Conservation (phyloP, 2,797 vertebrate species). For the Scleropages formosus region DNA sequence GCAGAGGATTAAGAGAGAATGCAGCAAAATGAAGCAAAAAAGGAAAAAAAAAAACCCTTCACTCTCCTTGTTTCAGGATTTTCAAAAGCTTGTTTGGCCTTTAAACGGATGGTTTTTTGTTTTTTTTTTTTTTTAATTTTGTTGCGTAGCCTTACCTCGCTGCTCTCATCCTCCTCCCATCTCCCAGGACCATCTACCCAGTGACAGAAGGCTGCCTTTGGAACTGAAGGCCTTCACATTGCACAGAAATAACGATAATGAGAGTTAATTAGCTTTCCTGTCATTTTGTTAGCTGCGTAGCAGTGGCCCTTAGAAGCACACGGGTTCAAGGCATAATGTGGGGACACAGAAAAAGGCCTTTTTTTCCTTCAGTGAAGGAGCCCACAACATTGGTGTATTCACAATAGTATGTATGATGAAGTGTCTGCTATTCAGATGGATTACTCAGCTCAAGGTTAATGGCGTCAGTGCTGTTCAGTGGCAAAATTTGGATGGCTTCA, state of each 20-base stretch:
- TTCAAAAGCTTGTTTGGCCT: conserved; percentile 45
- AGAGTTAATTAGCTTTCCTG: conserved; percentile 57
- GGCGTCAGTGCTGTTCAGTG: neutral
- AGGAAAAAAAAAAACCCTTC: neutral
- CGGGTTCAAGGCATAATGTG: conserved; percentile 45
- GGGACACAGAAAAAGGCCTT: neutral
- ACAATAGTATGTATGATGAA: conserved; percentile 25
- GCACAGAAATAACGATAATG: conserved; percentile 42
- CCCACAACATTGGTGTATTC: conserved; percentile 8
- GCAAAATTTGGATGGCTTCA: neutral
- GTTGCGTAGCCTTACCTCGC: neutral
- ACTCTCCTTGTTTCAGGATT: neutral
- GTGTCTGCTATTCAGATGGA: conserved; percentile 20
- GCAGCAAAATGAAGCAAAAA: neutral
- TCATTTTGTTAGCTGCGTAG: conserved; percentile 33
- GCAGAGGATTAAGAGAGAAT: neutral
- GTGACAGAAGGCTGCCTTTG: conserved; percentile 32
- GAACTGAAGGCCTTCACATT: conserved; percentile 30
- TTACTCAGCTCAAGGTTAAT: neutral
- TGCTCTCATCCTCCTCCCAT: neutral
- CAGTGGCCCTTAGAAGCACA: conserved; percentile 22
- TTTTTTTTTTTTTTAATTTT: neutral
- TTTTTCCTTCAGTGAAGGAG: neutral
- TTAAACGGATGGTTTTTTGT: conserved; percentile 39
- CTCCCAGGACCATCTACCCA: conserved; percentile 30